Conservation (phyloP, 2,797 vertebrate genomes). For the Manis pentadactyla region DNA sequence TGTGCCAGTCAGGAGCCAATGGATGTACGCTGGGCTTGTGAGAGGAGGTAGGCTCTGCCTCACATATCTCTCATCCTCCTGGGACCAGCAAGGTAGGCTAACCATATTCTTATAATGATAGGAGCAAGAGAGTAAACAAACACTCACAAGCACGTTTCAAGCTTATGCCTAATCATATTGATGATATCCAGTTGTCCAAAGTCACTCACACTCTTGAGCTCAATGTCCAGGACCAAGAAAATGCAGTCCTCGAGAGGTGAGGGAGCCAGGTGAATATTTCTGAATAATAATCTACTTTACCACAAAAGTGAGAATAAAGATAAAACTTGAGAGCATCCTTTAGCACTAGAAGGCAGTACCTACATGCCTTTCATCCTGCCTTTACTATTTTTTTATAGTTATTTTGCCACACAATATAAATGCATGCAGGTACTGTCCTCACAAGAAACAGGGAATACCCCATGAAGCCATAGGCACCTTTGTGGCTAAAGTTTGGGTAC, state of each 20-base stretch:
- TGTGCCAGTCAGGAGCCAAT: background rate
- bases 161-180: accelerated
- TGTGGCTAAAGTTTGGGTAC: background rate
- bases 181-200: background rate
- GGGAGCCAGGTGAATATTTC: background rate
- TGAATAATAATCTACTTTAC: background rate
- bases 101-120: background rate
- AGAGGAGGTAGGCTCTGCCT: background rate
- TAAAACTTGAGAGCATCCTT: background rate
- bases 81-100: background rate
- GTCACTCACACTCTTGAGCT: background rate
- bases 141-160: too few relatives aligned
- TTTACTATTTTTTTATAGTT: background rate
- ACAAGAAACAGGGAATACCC: background rate
- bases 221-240: too few relatives aligned
- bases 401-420: background rate
- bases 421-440: accelerated
- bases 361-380: background rate
- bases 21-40: background rate
- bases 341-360: background rate
- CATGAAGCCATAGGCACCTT: background rate
- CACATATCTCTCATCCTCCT: background rate
- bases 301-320: background rate
- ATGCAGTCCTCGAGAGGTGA: background rate
- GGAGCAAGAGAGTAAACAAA: background rate